Evolutionary conservation across 1,140 invertebrate genomes (phyloP), one percentile per base, ranked within the genome.

Genomic region (Kradibia gibbosae): DNA sequence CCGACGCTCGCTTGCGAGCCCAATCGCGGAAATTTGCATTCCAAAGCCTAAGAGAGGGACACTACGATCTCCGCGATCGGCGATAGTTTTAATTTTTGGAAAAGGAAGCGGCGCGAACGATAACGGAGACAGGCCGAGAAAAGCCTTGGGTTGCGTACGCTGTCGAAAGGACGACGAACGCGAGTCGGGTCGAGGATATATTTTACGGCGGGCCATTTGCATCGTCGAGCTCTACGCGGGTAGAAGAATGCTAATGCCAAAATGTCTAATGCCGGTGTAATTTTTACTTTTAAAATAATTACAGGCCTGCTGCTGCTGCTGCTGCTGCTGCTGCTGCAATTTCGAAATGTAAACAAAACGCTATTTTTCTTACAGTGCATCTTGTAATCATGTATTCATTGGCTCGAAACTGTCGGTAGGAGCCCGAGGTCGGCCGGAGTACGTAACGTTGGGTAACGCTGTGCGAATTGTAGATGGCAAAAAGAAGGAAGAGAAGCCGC

Each of bases 41-140:
- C 71, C 79, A 67, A 75, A 39, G 72, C 72, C 57, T 80, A 57
- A 75, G 45, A 57, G 71, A 70, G n/a, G n/a, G n/a, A n/a, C n/a
- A 74, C 62, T 73, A 57, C 53, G 28, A 80, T 62, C 53, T 62
- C 3, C n/a, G 20, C 55, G 22, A 70, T 67, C 25, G 53, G 28
- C 45, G 62, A 78, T 67, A 65, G 60, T 7, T 53, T 8, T 11
- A 36, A 34, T 50, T 34, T 36, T 31, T 42, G 31, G 3, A 65
- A 28, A 75, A 75, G 36, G 48, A 60, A 25, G 73, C 4, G 62
- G 31, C 25, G 31, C 55, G 17, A 60, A 28, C 25, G 25, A 60
- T 60, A 60, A 57, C 25, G n/a, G 55, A 60, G 55, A 31, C 1
- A 28, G 15, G 3, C 4, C 7, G 55, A 60, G n/a, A n/a, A n/a